phyloP scores from a whole-genome alignment of 1,140 invertebrate species.

The Drosophila asahinai region DNA sequence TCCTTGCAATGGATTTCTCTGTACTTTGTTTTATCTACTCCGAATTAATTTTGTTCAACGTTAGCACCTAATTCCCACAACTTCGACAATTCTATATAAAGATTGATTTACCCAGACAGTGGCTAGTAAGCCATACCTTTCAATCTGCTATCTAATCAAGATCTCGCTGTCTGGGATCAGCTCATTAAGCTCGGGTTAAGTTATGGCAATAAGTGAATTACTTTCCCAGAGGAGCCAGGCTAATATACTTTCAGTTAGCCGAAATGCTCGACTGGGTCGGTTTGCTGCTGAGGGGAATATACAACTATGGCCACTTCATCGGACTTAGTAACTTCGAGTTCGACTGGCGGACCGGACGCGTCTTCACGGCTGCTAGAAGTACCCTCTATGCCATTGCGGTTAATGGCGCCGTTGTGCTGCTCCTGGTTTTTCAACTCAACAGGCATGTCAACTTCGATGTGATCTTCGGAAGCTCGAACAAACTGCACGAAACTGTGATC shows the following conservation, averaged over 20 bases:
- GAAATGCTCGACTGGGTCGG: conserved; percentile 21
- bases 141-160: conserved; percentile 7
- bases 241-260: neutral
- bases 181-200: neutral
- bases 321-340: conserved; percentile 41
- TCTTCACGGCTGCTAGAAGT: neutral
- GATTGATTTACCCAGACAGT: no score
- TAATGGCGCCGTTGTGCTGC: neutral
- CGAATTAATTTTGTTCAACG: no score
- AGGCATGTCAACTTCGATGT: neutral
- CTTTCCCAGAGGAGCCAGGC: neutral
- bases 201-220: neutral
- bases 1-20: no score
- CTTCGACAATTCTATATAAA: no score
- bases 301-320: conserved; percentile 20
- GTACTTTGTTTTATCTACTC: no score
- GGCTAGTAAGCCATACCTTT: no score
- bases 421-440: neutral
- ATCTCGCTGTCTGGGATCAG: neutral
- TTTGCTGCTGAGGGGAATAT: neutral
- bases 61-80: no score
- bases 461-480: neutral
- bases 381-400: conserved; percentile 13
- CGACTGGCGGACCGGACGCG: conserved; percentile 14
- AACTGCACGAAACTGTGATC: conserved; percentile 21